A percentile compares a stretch with the other conserved stretches of the same genome.
Conservation (phyloP, 2,113 vertebrate species). For the rabbit (Oryctolagus cuniculus) region mOryCun1.1 NC_091434.1:26191501-26192000, state of each 20-base stretch:
- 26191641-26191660: neutral
- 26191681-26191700: neutral
- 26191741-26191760: neutral
- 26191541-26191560: slow-evolving; percentile 6
- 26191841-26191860: neutral
- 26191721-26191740: neutral
- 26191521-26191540: neutral
- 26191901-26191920: neutral
- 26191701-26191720: neutral
- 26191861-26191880: neutral
- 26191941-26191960: neutral
- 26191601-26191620: neutral
- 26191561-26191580: neutral
- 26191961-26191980: neutral
- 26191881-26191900: neutral
- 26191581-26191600: neutral
- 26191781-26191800: neutral
- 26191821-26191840: neutral
- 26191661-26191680: too few relatives aligned
- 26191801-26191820: neutral
- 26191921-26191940: fast-evolving
- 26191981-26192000: neutral
- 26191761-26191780: neutral
- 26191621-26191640: neutral
- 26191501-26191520: slow-evolving; percentile 23